Evolutionary conservation across 2,797 vertebrate species (phyloP).

Genomic region (Forpus xanthops): DNA sequence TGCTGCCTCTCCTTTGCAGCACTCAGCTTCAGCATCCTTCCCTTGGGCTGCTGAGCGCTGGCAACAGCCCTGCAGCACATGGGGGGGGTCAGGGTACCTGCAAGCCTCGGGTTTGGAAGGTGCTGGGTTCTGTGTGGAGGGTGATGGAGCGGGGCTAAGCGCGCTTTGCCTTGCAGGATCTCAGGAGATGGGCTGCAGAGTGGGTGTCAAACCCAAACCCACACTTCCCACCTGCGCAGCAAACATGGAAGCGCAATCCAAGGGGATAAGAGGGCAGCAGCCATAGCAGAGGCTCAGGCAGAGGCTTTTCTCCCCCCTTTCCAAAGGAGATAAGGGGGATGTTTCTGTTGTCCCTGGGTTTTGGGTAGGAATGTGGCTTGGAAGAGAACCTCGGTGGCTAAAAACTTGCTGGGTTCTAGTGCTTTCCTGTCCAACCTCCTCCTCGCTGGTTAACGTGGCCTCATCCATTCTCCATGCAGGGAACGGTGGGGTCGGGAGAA

Average conservation of each 20-base stretch:
- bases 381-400: neutral
- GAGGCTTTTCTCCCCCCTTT: neutral
- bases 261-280: neutral
- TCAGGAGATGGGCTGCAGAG: neutral
- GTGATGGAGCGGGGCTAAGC: neutral
- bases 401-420: neutral
- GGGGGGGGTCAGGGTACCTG: neutral
- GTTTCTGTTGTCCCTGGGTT: neutral
- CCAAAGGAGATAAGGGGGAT: neutral
- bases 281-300: accelerated
- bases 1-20: neutral
- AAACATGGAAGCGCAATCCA: neutral
- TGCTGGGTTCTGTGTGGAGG: neutral
- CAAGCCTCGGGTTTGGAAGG: accelerated
- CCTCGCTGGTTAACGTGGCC: neutral
- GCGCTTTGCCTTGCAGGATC: neutral
- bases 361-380: neutral
- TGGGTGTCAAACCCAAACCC: neutral
- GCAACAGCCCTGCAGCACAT: neutral
- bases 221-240: neutral
- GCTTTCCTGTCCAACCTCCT: neutral
- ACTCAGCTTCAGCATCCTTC: neutral
- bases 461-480: neutral
- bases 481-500: accelerated
- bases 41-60: neutral